Conservation (phyloP, 2,113 vertebrate genomes). For the Chionomys nivalis region DNA sequence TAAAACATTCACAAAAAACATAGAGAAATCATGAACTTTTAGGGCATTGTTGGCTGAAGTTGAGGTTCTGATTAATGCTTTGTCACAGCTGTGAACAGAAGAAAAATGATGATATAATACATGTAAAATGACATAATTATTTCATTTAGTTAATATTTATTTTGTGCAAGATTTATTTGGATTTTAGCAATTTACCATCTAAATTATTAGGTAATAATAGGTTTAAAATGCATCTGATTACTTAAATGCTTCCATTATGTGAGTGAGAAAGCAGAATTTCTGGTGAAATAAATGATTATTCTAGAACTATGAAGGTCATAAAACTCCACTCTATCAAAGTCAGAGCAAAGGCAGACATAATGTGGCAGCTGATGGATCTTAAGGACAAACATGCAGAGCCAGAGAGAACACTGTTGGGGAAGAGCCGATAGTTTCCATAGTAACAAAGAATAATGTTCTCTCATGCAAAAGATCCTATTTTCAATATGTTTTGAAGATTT, state of each 20-base stretch:
- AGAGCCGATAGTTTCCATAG: conserved; percentile 84
- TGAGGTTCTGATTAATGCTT: conserved; percentile 58
- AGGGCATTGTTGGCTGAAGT: conserved; percentile 35
- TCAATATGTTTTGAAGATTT: conserved; percentile 65
- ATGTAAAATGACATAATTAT: conserved; percentile 47
- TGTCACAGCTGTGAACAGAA: conserved; percentile 23
- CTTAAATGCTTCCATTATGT: conserved; percentile 57
- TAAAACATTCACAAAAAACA: conserved; percentile 70
- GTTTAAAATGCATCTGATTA: not conserved
- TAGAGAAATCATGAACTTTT: conserved; percentile 64
- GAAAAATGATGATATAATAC: conserved; percentile 7
- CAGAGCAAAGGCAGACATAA: conserved; percentile 69
- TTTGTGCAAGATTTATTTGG: conserved; percentile 40
- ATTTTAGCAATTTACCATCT: conserved; percentile 5
- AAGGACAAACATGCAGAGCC: conserved; percentile 62
- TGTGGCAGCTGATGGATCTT: conserved; percentile 43
- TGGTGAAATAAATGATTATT: conserved; percentile 63
- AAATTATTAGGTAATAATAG: conserved; percentile 52
- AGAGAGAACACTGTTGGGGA: conserved; percentile 59
- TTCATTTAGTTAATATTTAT: conserved; percentile 68
- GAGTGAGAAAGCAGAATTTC: conserved; percentile 51
- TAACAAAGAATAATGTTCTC: conserved; percentile 75
- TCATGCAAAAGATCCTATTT: conserved; percentile 73
- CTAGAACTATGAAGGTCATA: conserved; percentile 46
- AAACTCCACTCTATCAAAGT: conserved; percentile 74